Conservation (phyloP, 1,140 invertebrate genomes). For the Parapsyche elsis region DNA sequence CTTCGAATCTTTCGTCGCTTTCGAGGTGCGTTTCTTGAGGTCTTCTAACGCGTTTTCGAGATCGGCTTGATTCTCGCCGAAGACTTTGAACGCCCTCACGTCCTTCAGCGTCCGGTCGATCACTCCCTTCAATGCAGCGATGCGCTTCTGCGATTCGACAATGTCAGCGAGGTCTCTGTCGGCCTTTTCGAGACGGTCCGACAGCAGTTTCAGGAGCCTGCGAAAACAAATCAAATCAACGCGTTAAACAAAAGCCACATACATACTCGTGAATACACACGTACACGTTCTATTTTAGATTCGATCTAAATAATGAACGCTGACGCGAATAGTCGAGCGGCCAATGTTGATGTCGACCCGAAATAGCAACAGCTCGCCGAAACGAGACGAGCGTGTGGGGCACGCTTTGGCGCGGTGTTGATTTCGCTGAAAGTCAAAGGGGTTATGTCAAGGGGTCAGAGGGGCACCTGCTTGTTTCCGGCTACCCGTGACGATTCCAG, state of each 20-base stretch:
- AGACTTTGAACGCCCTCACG: slow-evolving; percentile 78
- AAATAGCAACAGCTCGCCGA: slow-evolving; percentile 23
- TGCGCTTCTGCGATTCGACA: slow-evolving; percentile 70
- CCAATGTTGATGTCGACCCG: slow-evolving; percentile 21
- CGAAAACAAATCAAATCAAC: slow-evolving; percentile 55
- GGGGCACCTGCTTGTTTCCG: background rate
- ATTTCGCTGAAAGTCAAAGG: too few relatives aligned
- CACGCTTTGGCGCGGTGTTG: slow-evolving; percentile 14
- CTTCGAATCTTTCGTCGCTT: slow-evolving; percentile 69
- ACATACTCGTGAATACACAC: background rate
- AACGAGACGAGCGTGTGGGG: background rate
- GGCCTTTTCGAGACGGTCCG: slow-evolving; percentile 62
- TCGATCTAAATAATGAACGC: slow-evolving; percentile 40
- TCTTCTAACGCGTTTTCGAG: slow-evolving; percentile 68
- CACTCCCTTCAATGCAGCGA: slow-evolving; percentile 72
- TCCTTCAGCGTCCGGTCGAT: slow-evolving; percentile 73
- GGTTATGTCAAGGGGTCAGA: background rate
- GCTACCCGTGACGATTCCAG: slow-evolving; percentile 52
- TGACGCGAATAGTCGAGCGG: slow-evolving; percentile 25
- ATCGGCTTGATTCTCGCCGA: slow-evolving; percentile 73
- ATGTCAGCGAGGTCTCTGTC: slow-evolving; percentile 72
- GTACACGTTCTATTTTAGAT: slow-evolving; percentile 20
- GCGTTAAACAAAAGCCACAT: background rate
- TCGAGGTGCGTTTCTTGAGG: slow-evolving; percentile 66
- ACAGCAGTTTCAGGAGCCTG: slow-evolving; percentile 61